Evolutionary conservation across 2,113 vertebrate genomes (phyloP).

Genomic region (Ceyx margarethae): DNA sequence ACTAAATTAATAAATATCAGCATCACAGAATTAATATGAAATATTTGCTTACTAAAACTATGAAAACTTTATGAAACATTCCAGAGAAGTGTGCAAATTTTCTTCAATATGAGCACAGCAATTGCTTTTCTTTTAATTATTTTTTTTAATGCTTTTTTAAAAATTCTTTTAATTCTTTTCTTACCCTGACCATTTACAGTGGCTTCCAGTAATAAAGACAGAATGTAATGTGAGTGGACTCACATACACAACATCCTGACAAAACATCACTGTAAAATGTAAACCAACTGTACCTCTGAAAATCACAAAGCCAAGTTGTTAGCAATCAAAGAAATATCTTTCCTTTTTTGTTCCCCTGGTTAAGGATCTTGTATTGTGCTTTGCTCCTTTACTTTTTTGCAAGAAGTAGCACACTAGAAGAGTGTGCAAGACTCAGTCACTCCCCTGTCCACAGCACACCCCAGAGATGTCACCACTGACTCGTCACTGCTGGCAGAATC

Average conservation of each 20-base stretch:
- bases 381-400: neutral
- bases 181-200: neutral
- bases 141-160: no score
- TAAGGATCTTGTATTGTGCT: neutral
- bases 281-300: neutral
- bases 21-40: neutral
- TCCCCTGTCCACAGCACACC: neutral
- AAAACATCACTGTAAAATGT: neutral
- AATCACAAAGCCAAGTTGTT: neutral
- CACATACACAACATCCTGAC: neutral
- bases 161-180: no score
- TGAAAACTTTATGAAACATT: neutral
- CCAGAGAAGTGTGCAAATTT: neutral
- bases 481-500: neutral
- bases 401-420: neutral
- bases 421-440: neutral
- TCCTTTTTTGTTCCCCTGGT: neutral
- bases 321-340: neutral
- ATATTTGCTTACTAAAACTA: neutral
- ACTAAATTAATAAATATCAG: neutral
- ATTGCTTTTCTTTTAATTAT: neutral
- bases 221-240: neutral
- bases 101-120: neutral
- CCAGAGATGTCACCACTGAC: neutral
- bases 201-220: neutral